Evolutionary conservation across 92 coral and sea anemone species (phyloP).

Genomic region (Pocillopora meandrina): DNA sequence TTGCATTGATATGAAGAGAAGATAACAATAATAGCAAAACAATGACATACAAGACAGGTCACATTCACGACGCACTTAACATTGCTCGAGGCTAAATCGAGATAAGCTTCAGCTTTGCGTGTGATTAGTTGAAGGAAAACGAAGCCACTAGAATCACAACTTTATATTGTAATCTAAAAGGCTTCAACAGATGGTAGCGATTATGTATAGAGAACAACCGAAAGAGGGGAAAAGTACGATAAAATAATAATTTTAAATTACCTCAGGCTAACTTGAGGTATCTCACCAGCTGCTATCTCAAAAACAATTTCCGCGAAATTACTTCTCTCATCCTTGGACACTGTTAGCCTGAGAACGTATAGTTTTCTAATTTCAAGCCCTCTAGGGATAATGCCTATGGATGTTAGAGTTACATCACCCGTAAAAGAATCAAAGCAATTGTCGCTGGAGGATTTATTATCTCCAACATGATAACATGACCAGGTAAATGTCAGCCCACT

Average conservation of each 20-base stretch:
- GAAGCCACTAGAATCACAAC: too few relatives aligned
- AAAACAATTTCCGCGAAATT: conserved; percentile 10
- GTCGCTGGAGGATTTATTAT: background rate
- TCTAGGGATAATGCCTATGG: background rate
- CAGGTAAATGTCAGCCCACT: conserved; percentile 46
- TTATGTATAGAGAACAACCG: background rate
- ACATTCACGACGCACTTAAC: too few relatives aligned
- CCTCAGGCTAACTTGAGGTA: conserved; percentile 27
- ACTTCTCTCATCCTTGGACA: conserved; percentile 13
- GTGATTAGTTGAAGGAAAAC: too few relatives aligned
- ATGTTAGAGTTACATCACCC: background rate
- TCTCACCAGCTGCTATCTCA: background rate
- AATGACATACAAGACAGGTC: too few relatives aligned
- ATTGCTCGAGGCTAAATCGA: too few relatives aligned
- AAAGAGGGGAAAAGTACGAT: background rate
- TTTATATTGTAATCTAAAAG: too few relatives aligned
- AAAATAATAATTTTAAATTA: background rate
- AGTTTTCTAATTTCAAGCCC: background rate
- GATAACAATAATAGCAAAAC: too few relatives aligned
- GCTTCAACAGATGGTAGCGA: background rate
- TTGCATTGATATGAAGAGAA: too few relatives aligned
- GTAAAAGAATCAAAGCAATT: conserved; percentile 32
- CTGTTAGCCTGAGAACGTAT: background rate
- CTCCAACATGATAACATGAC: conserved; percentile 36
- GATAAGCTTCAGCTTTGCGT: too few relatives aligned